Conservation (phyloP, 1,140 invertebrate species). For the Drusus annulatus region DNA sequence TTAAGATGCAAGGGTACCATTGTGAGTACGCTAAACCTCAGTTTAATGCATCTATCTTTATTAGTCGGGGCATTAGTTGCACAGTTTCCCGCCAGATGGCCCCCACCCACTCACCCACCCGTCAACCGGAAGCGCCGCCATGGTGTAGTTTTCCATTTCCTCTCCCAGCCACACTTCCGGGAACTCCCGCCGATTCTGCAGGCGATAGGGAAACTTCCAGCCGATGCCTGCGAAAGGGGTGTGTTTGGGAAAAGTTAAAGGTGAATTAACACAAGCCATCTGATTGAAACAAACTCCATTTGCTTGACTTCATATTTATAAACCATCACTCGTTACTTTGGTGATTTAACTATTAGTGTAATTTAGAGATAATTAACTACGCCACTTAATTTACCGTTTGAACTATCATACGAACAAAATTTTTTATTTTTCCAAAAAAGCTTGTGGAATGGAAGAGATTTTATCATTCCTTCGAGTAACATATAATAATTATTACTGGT, state of each 20-base stretch:
- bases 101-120: background rate
- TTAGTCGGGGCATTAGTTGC: constrained; percentile 27
- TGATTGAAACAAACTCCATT: constrained; percentile 6
- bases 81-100: constrained; percentile 27
- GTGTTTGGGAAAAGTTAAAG: constrained; percentile 1
- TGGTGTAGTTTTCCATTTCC: constrained; percentile 58
- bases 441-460: too few relatives aligned
- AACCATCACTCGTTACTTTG: too few relatives aligned
- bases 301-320: background rate
- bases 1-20: too few relatives aligned
- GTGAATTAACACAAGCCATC: background rate
- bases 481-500: too few relatives aligned
- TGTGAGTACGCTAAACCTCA: background rate
- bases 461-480: too few relatives aligned
- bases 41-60: constrained; percentile 32
- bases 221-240: background rate
- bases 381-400: too few relatives aligned
- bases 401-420: too few relatives aligned
- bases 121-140: constrained; percentile 38
- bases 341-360: too few relatives aligned
- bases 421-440: too few relatives aligned
- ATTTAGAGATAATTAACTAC: too few relatives aligned
- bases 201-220: constrained; percentile 47
- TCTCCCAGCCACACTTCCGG: constrained; percentile 49
- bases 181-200: constrained; percentile 43